A percentile compares a stretch with the other conserved stretches of the same genome.
Evolutionary conservation across 2,797 vertebrate genomes (phyloP).

Genomic region (Champsocephalus esox): DNA sequence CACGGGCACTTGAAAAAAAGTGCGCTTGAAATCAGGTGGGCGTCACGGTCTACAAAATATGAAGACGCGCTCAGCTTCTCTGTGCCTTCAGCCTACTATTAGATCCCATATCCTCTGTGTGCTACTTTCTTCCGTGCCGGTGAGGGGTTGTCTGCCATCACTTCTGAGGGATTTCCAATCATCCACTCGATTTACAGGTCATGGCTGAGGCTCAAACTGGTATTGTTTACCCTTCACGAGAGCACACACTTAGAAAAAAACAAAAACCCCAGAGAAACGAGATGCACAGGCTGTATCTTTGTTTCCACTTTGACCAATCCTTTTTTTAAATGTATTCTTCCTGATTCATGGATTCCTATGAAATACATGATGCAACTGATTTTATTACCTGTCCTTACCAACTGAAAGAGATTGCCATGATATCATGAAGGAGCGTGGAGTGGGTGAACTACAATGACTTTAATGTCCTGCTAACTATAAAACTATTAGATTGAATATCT

Average conservation of each 20-base stretch:
- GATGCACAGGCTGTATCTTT: constrained; percentile 2
- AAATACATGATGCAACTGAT: not conserved
- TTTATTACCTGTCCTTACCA: not conserved
- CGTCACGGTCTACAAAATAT: constrained; percentile 21
- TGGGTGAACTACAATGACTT: not conserved
- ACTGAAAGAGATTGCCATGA: not conserved
- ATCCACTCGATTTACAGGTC: constrained; percentile 57
- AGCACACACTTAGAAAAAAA: constrained; percentile 7
- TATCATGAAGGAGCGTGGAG: not conserved
- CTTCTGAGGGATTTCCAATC: constrained; percentile 63
- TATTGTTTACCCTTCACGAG: constrained; percentile 36
- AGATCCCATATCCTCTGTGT: constrained; percentile 31
- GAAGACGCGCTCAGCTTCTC: constrained; percentile 18
- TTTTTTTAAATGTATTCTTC: not conserved
- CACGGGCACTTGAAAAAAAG: constrained; percentile 9
- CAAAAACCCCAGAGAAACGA: not conserved
- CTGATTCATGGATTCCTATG: not conserved
- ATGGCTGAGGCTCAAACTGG: constrained; percentile 32
- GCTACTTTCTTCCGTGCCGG: constrained; percentile 30
- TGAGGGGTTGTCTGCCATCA: constrained; percentile 47
- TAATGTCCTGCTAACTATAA: not conserved
- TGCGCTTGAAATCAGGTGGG: constrained; percentile 42
- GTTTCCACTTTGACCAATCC: not conserved
- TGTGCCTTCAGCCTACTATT: constrained; percentile 28
- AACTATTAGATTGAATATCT: not conserved